Conservation (phyloP, 2,797 vertebrate species). For the Bucorvus abyssinicus region DNA sequence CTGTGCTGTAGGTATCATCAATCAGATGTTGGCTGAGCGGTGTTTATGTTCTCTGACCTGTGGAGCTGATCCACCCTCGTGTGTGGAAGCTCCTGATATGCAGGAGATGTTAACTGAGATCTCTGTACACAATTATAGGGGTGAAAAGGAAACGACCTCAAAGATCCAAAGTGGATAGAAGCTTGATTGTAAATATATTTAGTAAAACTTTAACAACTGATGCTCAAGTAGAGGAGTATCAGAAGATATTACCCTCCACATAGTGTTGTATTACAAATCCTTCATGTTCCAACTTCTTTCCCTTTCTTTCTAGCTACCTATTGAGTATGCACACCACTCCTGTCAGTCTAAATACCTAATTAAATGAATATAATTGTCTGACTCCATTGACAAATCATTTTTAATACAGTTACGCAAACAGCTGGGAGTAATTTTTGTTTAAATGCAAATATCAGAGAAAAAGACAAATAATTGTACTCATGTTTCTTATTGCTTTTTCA, state of each 20-base stretch:
- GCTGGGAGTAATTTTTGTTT: not conserved
- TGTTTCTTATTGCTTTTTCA: not conserved
- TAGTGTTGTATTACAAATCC: not conserved
- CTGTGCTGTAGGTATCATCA: accelerated
- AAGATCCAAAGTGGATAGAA: not conserved
- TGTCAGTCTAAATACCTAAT: not conserved
- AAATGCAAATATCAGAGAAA: not conserved
- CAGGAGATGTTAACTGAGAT: not conserved
- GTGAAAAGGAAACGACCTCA: not conserved
- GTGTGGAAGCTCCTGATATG: not conserved
- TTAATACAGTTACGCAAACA: not conserved
- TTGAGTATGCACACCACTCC: not conserved
- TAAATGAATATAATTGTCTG: not conserved
- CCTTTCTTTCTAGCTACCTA: not conserved
- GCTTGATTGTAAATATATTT: not conserved
- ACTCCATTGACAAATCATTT: not conserved
- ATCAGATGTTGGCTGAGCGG: not conserved
- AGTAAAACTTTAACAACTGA: not conserved
- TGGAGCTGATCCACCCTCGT: not conserved
- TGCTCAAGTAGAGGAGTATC: not conserved
- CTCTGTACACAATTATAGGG: not conserved
- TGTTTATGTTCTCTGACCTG: not conserved
- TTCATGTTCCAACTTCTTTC: not conserved
- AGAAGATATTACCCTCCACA: not conserved
- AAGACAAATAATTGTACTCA: not conserved